Evolutionary conservation across 2,888 invertebrate genomes (phyloP), one percentile per base, ranked within the genome.

Genomic region (Eupithecia inturbata): DNA sequence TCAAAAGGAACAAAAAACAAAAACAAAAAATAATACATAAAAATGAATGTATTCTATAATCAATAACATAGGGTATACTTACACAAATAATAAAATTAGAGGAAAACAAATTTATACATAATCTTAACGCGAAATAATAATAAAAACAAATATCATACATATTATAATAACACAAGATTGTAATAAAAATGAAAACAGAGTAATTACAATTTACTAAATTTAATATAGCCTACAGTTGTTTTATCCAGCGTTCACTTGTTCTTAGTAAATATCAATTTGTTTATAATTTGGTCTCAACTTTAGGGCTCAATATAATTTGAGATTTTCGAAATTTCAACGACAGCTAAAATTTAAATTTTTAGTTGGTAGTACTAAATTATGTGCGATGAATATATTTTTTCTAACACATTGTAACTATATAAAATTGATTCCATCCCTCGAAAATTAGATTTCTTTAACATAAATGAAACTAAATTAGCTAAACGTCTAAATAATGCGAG

Each of bases 31-130:
- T 86, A 91, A 92, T 94, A 94, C 94, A 94, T 94, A 94, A 93
- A 93, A 94, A 93, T 93, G 91, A 94, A 88, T 94, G 94, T 94
- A 94, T 93, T 94, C 92, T 94, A 94, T 94, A 88, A 91, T 93
- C 93, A 92, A 94, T 94, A 94, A 94, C 94, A 94, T 94, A 94
- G 89, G 88, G 91, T 92, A 92, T 92, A 92, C 90, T 93, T 93
- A 94, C 93, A 94, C 92, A 92, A 91, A 93, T 91, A 94, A 94
- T 93, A 94, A 93, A 93, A 93, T 94, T 92, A 93, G 85, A 90
- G 88, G 89, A 93, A 94, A 94, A 94, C 93, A 94, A 94, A 91
- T 93, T 94, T 93, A 92, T 93, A 93, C 92, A 93, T 93, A 93
- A 91, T 89, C 93, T 93, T 93, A 94, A 93, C 90, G 91, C 91